These are phyloP conservation scores for Poeciliopsis presidionis DNA, from an alignment of 2,797 vertebrate species.

Conservation along the genomic window DNA sequence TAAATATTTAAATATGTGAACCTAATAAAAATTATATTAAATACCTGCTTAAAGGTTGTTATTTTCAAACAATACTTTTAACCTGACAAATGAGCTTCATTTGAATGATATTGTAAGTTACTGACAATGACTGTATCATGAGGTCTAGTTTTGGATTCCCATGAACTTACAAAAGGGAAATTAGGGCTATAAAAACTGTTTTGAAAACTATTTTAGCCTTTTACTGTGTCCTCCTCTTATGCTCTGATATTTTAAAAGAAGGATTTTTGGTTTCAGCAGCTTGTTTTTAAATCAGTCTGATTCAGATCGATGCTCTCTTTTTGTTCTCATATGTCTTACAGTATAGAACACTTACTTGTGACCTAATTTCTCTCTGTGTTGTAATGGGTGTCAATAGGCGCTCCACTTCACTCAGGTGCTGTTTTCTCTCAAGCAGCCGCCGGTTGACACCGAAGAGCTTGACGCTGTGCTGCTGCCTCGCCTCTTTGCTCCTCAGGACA, in stretches of 20 bases:
- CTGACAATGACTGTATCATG: neutral
- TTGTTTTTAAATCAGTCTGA: neutral
- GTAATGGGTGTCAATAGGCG: conserved; percentile 32
- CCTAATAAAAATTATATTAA: neutral
- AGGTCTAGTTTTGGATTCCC: neutral
- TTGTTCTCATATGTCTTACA: conserved; percentile 4
- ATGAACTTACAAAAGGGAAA: neutral
- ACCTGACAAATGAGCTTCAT: neutral
- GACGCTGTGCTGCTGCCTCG: conserved; percentile 38
- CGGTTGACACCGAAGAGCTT: conserved; percentile 41
- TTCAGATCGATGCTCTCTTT: neutral
- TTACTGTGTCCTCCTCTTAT: neutral
- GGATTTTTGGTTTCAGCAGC: neutral
- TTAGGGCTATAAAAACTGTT: neutral
- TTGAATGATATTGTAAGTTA: neutral
- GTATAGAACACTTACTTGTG: conserved; percentile 19
- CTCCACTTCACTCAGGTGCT: conserved; percentile 26
- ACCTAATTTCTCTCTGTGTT: conserved; percentile 24
- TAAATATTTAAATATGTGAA: neutral
- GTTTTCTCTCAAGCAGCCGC: conserved; percentile 44
- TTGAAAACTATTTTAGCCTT: neutral
- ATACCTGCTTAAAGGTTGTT: neutral
- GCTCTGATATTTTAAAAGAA: neutral
- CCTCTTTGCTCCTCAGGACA: conserved; percentile 47
- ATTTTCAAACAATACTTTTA: neutral